Base-by-base conservation (phyloP, 2,888 invertebrate species). In the Cyrtodaria siliqua region DNA sequence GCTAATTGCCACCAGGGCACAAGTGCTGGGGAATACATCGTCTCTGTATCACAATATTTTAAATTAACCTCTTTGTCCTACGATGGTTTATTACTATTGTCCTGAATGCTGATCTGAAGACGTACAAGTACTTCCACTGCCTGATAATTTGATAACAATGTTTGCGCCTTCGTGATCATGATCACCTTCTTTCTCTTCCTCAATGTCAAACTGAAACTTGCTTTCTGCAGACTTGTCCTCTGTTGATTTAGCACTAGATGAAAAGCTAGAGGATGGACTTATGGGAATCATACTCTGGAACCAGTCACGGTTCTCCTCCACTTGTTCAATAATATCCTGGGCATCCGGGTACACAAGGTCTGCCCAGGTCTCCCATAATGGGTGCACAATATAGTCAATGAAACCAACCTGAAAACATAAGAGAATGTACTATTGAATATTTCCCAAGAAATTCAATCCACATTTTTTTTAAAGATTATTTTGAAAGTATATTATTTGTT, bases 311-410 rank as follows among this genome's bases (percentile, higher is more conserved):
- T 99, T 99, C 94, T 99, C 98, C 94, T 99, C 99, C 90, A 99
- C 95, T 59, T 97, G 98, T 94, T 99, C 99, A 84, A 99, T 95
- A 90, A 99, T 99, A 86, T 98, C 97, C 94, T 99, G 99, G 59
- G 99, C 99, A 93, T 99, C 99, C 2, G 99, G 99, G 94, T 99
- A 98, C 56, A 99, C 99, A 82, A 99, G 95, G 93, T 99, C 99
- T 14, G 98, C 99, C 99, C 99, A 99, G 62, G 99, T 99, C 94
- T 99, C 99, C 98, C 99, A 99, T 79, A 99, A 94, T 1, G 99
- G 99, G 94, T 99, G 99, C 47, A 99, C 99, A 92, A 99, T 99
- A 94, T 99, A 99, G 94, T 99, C 99, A 93, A 99, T 99, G 93
- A 99, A 99, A 88, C 99, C 99, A 92, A 99, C 98, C 95, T 95